Conservation (phyloP, 2,888 invertebrate species). For the Schizaphis graminum region DNA sequence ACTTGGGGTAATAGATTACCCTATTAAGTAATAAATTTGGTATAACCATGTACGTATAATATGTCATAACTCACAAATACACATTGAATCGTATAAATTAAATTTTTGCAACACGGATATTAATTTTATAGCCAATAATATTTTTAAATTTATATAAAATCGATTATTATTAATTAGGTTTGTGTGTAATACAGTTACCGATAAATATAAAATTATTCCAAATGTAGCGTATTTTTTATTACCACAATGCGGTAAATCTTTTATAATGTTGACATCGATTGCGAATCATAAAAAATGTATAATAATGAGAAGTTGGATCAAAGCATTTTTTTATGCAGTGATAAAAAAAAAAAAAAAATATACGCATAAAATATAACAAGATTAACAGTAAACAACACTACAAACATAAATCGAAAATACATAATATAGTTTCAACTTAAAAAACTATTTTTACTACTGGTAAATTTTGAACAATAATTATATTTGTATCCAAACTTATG, state of each 20-base stretch:
- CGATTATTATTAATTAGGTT: neutral
- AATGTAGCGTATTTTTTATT: neutral
- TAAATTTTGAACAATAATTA: neutral
- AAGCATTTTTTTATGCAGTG: neutral
- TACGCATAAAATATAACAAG: neutral
- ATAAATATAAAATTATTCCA: slow-evolving; percentile 1
- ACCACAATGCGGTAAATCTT: neutral
- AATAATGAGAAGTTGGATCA: neutral
- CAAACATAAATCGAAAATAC: neutral
- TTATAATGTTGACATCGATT: neutral
- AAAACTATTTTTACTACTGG: neutral
- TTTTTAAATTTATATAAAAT: neutral
- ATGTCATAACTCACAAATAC: neutral
- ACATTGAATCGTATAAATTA: neutral
- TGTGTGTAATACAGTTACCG: neutral
- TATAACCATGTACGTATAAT: neutral
- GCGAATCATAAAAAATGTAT: neutral
- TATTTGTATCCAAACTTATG: neutral
- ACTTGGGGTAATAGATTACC: neutral
- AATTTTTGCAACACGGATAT: neutral
- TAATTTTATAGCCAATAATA: neutral
- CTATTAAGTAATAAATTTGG: neutral
- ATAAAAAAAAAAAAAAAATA: neutral
- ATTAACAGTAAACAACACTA: neutral
- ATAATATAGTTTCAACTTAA: neutral